Percentiles rank a stretch among this genome's conserved stretches.
phyloP scores from a whole-genome alignment of 2,113 vertebrate genomes.

The Amphiprion percula region DNA sequence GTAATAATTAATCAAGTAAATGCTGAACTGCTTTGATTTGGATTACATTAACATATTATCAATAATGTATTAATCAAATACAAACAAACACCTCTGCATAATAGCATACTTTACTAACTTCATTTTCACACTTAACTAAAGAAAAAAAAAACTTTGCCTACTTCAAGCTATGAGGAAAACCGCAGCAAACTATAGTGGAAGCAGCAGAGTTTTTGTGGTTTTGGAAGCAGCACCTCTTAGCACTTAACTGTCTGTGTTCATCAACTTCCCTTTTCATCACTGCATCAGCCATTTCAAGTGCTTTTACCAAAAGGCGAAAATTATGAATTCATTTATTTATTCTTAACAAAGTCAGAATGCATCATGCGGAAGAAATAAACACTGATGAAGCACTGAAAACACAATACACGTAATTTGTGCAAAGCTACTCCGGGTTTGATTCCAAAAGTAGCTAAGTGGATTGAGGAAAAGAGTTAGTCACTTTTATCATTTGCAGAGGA shows the following conservation, averaged over 20 bases:
- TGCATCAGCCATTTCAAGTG: conserved; percentile 69
- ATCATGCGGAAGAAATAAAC: conserved; percentile 81
- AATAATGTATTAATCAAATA: conserved; percentile 84
- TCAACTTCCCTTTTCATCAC: conserved; percentile 79
- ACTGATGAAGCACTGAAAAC: conserved; percentile 80
- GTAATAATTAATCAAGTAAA: conserved; percentile 84
- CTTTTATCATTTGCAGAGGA: conserved; percentile 84
- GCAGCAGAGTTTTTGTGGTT: conserved; percentile 50
- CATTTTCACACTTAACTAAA: conserved; percentile 46
- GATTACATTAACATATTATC: conserved; percentile 82
- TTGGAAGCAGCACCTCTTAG: conserved; percentile 58
- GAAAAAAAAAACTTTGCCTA: conserved; percentile 57
- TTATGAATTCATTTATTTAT: conserved; percentile 81
- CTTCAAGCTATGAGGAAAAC: conserved; percentile 31
- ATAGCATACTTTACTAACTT: conserved; percentile 71
- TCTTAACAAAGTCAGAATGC: conserved; percentile 74
- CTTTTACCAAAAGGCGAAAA: conserved; percentile 62
- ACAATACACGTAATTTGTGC: conserved; percentile 85
- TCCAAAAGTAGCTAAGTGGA: conserved; percentile 83
- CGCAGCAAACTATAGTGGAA: conserved; percentile 51
- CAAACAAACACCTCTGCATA: conserved; percentile 79
- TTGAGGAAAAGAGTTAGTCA: conserved; percentile 81
- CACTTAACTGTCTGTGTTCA: conserved; percentile 71
- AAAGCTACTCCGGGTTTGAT: conserved; percentile 84
- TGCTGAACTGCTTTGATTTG: conserved; percentile 75